These are phyloP conservation scores for Acanthoscelides obtectus DNA, from an alignment of 2,888 invertebrate genomes.

Conservation along the genomic window DNA sequence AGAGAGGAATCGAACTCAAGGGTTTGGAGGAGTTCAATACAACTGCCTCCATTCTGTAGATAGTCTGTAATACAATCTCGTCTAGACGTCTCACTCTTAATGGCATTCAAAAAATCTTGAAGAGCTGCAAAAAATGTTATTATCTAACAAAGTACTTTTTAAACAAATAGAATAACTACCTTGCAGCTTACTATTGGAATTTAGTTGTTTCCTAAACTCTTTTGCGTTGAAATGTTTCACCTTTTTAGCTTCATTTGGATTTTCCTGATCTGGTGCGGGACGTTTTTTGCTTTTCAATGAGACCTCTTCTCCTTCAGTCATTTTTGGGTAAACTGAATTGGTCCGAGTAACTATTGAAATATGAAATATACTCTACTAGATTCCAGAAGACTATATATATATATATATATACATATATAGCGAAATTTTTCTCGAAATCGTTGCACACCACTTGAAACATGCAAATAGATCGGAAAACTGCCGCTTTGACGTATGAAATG, in stretches of 20 bases:
- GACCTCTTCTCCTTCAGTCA: background rate
- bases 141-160: background rate
- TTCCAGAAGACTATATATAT: too few relatives aligned
- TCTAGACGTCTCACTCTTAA: slow-evolving; percentile 27
- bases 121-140: slow-evolving; percentile 21
- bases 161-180: background rate
- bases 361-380: too few relatives aligned
- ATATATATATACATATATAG: too few relatives aligned
- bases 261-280: background rate
- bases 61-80: slow-evolving; percentile 58
- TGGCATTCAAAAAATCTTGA: slow-evolving; percentile 21
- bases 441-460: too few relatives aligned
- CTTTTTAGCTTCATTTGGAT: background rate
- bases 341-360: too few relatives aligned
- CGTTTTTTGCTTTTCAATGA: background rate
- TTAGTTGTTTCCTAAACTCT: background rate
- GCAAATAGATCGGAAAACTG: too few relatives aligned
- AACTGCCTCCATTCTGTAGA: slow-evolving; percentile 64
- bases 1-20: slow-evolving; percentile 59
- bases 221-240: background rate
- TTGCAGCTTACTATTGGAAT: background rate
- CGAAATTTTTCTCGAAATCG: too few relatives aligned
- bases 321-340: too few relatives aligned
- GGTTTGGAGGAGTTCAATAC: slow-evolving; percentile 63
- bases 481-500: too few relatives aligned